Evolutionary conservation across 2,888 invertebrate genomes (phyloP).

Genomic region (Nowickia ferox): DNA sequence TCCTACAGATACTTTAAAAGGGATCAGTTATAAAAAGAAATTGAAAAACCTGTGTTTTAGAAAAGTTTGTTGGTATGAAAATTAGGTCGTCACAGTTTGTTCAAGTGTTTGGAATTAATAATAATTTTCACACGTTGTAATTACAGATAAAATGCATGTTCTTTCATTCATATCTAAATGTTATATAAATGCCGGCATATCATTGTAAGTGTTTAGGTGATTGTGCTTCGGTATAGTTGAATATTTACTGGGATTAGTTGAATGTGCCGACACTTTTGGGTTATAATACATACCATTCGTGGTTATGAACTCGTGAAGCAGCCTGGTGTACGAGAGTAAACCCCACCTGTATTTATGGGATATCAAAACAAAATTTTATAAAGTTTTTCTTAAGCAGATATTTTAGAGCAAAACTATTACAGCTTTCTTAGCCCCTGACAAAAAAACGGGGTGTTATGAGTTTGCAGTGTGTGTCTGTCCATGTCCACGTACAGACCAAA

Average conservation of each 20-base stretch:
- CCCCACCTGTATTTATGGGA: constrained; percentile 46
- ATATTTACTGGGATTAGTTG: constrained; percentile 44
- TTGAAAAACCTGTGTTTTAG: background rate
- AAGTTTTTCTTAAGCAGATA: constrained; percentile 27
- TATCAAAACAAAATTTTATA: constrained; percentile 44
- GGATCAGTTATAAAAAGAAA: constrained; percentile 20
- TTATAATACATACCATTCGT: constrained; percentile 27
- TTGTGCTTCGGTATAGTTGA: background rate
- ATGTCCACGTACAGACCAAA: no score
- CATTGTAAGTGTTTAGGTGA: background rate
- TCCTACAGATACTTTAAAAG: constrained; percentile 41
- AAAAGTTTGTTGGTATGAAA: constrained; percentile 34
- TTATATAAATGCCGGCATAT: constrained; percentile 26
- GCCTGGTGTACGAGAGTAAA: constrained; percentile 1
- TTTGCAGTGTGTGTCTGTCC: no score
- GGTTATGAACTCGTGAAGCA: background rate
- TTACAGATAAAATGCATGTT: constrained; percentile 70
- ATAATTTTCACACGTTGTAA: constrained; percentile 71
- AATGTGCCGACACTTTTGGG: constrained; percentile 45
- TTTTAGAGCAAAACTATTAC: constrained; percentile 28
- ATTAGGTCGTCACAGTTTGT: constrained; percentile 66
- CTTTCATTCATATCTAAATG: constrained; percentile 27
- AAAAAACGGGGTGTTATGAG: no score
- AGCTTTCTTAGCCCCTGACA: no score
- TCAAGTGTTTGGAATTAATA: constrained; percentile 63